phyloP scores from a whole-genome alignment of 2,888 invertebrate species.

The Tenthredo distinguenda region DNA sequence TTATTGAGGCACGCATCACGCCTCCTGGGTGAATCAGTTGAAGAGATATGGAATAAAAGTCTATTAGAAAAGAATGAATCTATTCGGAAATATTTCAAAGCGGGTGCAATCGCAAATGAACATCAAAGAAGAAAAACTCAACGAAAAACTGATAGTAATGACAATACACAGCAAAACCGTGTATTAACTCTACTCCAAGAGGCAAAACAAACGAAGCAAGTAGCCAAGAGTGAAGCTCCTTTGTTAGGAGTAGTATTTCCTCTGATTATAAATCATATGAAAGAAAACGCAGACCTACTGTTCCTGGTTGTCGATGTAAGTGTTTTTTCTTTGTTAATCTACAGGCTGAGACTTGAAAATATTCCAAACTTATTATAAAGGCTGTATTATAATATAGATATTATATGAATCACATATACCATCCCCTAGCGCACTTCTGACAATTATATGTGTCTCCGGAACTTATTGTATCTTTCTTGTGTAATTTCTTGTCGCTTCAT shows the following conservation, averaged over 20 bases:
- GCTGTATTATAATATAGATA: neutral
- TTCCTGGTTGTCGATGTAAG: conserved; percentile 19
- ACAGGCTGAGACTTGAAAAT: neutral
- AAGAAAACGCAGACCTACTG: neutral
- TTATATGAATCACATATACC: neutral
- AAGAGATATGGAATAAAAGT: conserved; percentile 1
- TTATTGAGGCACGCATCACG: conserved; percentile 36
- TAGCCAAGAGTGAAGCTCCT: neutral
- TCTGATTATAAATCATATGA: neutral
- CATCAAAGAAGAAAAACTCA: neutral
- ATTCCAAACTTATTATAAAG: neutral
- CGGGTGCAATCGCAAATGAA: neutral
- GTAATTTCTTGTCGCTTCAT: neutral
- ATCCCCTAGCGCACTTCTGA: neutral
- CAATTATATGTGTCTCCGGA: neutral
- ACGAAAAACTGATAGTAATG: neutral
- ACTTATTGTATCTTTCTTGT: neutral
- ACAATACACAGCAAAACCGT: neutral
- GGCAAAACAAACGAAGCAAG: neutral
- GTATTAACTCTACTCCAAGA: neutral
- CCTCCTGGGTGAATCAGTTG: conserved; percentile 44
- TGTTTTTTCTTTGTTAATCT: neutral
- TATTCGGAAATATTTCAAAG: neutral
- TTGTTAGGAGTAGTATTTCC: neutral
- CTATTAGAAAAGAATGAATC: neutral